A percentile compares a stretch with the other conserved stretches of the same genome.
These are phyloP conservation scores for Elephantulus edwardii DNA, from an alignment of 2,113 vertebrate genomes.

Conservation along the genomic window DNA sequence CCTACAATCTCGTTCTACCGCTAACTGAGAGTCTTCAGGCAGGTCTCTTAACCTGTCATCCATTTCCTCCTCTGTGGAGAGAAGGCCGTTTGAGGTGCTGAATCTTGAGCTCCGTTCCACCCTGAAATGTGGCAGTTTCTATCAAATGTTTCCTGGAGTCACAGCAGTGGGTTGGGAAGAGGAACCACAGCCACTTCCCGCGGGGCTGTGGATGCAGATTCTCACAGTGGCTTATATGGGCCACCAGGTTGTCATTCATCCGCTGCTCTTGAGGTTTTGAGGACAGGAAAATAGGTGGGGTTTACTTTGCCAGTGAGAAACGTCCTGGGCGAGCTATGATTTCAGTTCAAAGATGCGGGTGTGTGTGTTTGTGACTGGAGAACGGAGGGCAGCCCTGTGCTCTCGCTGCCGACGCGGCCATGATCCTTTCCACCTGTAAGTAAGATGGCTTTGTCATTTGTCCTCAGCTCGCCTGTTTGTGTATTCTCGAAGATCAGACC, in stretches of 20 bases:
- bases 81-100: background rate
- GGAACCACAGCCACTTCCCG: background rate
- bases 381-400: slow-evolving; percentile 32
- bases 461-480: background rate
- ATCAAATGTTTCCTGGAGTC: slow-evolving; percentile 21
- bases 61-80: background rate
- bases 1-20: background rate
- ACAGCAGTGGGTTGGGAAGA: slow-evolving; percentile 22
- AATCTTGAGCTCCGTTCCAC: background rate
- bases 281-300: slow-evolving; percentile 78
- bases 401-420: slow-evolving; percentile 32
- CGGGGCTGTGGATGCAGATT: slow-evolving; percentile 10
- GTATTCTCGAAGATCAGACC: background rate
- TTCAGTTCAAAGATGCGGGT: slow-evolving; percentile 58
- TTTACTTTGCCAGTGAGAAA: slow-evolving; percentile 59
- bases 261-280: slow-evolving; percentile 64
- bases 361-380: slow-evolving; percentile 39
- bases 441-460: slow-evolving; percentile 64
- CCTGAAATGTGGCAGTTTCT: slow-evolving; percentile 20
- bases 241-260: slow-evolving; percentile 41
- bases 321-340: background rate
- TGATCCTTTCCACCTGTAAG: slow-evolving; percentile 86
- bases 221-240: slow-evolving; percentile 1
- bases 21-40: background rate
- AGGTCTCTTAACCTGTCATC: background rate